These are phyloP conservation scores for Pollenia griseotomentosa DNA, from an alignment of 2,888 invertebrate genomes.

Conservation along the genomic window DNA sequence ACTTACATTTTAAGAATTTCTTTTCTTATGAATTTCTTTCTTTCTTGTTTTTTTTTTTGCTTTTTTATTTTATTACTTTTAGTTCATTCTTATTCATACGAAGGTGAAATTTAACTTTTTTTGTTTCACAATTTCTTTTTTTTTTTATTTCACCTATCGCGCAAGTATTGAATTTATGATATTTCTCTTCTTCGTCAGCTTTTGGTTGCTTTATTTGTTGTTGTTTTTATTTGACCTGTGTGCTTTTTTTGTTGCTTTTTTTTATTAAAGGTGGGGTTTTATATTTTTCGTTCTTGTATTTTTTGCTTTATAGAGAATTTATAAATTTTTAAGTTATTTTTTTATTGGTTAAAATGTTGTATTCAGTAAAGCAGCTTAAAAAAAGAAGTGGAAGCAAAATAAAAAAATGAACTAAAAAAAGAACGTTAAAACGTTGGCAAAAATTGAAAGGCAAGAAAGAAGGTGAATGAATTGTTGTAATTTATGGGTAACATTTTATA, in stretches of 20 bases:
- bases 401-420: slow-evolving; percentile 18
- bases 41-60: not conserved
- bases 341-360: slow-evolving; percentile 66
- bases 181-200: slow-evolving; percentile 63
- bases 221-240: slow-evolving; percentile 72
- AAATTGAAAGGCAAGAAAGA: slow-evolving; percentile 17
- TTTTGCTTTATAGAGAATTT: slow-evolving; percentile 65
- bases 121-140: slow-evolving; percentile 23
- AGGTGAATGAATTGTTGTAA: slow-evolving; percentile 60
- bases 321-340: slow-evolving; percentile 70
- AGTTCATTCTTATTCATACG: slow-evolving; percentile 31
- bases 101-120: slow-evolving; percentile 54
- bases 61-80: slow-evolving; percentile 1
- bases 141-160: slow-evolving; percentile 57
- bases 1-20: slow-evolving; percentile 53
- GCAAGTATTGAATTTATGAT: slow-evolving; percentile 75
- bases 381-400: slow-evolving; percentile 6
- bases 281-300: slow-evolving; percentile 51
- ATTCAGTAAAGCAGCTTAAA: slow-evolving; percentile 33
- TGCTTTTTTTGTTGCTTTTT: slow-evolving; percentile 57
- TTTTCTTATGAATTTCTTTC: slow-evolving; percentile 31
- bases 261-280: slow-evolving; percentile 72
- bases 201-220: slow-evolving; percentile 46
- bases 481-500: slow-evolving; percentile 55
- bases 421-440: slow-evolving; percentile 22